A percentile compares a stretch with the other conserved stretches of the same genome.
These are phyloP conservation scores for Plagiodera versicolora DNA, from an alignment of 2,888 invertebrate genomes.

Conservation along the genomic window DNA sequence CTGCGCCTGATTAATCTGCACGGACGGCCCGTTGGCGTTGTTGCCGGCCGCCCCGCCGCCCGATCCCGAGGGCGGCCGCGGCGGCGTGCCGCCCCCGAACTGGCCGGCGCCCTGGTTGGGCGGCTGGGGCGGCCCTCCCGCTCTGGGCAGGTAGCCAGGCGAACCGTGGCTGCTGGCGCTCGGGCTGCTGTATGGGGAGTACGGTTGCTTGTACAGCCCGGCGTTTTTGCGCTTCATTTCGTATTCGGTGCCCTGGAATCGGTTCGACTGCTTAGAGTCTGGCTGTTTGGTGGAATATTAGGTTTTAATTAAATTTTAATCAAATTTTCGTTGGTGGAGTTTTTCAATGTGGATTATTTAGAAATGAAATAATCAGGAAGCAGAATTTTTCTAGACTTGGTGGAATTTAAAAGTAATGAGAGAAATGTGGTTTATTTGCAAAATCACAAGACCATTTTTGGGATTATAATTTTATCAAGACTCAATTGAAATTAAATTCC, in stretches of 20 bases:
- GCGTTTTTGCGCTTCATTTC: constrained; percentile 56
- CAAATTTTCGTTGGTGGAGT: too few species aligned
- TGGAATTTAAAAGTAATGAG: too few species aligned
- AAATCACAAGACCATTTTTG: too few species aligned
- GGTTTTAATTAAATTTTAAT: too few species aligned
- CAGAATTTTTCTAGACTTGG: too few species aligned
- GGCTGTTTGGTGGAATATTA: too few species aligned
- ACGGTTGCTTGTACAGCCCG: constrained; percentile 61
- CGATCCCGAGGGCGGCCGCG: constrained; percentile 60
- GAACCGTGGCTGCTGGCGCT: constrained; percentile 63
- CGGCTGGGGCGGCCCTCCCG: constrained; percentile 38
- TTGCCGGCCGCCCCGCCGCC: constrained; percentile 35
- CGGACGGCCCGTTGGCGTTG: constrained; percentile 56
- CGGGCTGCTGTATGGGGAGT: constrained; percentile 69
- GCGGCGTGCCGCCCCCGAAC: constrained; percentile 55
- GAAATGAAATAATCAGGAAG: too few species aligned
- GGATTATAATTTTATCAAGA: too few species aligned
- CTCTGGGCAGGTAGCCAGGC: constrained; percentile 55
- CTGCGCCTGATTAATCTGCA: constrained; percentile 87
- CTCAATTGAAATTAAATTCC: too few species aligned
- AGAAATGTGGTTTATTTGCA: too few species aligned
- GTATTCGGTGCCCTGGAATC: constrained; percentile 46
- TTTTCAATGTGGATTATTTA: too few species aligned
- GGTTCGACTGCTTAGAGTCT: constrained; percentile 4
- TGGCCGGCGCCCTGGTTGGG: constrained; percentile 32